Conservation (phyloP, 2,113 vertebrate genomes). For the Heterotilapia buettikoferi region DNA sequence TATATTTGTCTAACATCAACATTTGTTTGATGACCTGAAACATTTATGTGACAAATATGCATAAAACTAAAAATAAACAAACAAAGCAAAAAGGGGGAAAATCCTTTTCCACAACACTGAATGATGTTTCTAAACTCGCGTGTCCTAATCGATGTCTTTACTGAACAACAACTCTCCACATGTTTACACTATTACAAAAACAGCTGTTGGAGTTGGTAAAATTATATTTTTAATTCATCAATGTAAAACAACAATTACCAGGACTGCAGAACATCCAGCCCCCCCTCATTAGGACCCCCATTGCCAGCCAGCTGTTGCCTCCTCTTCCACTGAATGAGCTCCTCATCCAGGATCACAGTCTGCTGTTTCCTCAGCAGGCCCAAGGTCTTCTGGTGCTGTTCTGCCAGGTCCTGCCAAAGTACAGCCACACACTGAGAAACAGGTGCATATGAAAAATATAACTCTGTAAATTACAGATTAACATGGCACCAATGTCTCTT, state of each 20-base stretch:
- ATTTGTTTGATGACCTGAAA: background rate
- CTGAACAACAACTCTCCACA: background rate
- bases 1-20: background rate
- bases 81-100: background rate
- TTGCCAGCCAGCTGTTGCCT: slow-evolving; percentile 88
- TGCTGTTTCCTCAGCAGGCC: slow-evolving; percentile 85
- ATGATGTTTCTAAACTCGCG: background rate
- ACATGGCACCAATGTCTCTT: fast-evolving
- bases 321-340: slow-evolving; percentile 90
- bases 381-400: slow-evolving; percentile 89
- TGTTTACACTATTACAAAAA: background rate
- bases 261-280: slow-evolving; percentile 84
- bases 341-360: slow-evolving; percentile 85
- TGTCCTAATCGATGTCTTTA: background rate
- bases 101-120: background rate
- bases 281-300: slow-evolving; percentile 82
- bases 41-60: background rate
- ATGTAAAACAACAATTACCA: slow-evolving; percentile 47
- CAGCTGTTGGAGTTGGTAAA: background rate
- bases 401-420: slow-evolving; percentile 75
- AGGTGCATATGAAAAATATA: fast-evolving
- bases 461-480: background rate
- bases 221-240: background rate
- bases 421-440: background rate
- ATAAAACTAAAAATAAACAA: background rate